Conservation (phyloP, 2,888 invertebrate genomes). For the Melieria crassipennis region DNA sequence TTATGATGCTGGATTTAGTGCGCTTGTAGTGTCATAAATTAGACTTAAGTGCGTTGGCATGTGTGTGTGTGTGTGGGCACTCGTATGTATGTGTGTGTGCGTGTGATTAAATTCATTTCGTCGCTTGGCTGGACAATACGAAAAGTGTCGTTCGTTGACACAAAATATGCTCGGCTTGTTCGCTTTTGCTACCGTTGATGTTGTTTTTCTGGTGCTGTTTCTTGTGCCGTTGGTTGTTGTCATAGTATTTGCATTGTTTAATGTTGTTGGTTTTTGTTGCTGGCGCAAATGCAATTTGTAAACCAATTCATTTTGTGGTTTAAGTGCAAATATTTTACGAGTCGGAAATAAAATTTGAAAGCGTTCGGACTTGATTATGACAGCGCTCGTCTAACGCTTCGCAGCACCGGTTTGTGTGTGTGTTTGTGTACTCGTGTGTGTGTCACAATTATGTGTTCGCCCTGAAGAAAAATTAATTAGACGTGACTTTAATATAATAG, state of each 20-base stretch:
- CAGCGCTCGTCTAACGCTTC: not conserved
- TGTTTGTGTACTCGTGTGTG: not conserved
- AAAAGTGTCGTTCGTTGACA: not conserved
- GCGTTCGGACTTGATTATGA: not conserved
- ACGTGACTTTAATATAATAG: not conserved
- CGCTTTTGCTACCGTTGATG: not conserved
- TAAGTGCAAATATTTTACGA: constrained; percentile 33
- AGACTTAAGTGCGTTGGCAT: constrained; percentile 9
- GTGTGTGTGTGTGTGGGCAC: not conserved
- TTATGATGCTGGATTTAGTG: constrained; percentile 25
- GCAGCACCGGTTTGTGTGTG: not conserved
- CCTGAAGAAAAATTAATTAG: constrained; percentile 17
- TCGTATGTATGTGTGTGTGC: not conserved
- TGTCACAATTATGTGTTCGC: too few species aligned
- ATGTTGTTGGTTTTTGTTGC: not conserved
- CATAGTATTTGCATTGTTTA: too few species aligned
- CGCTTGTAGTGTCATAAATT: constrained; percentile 21
- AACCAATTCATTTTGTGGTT: constrained; percentile 32
- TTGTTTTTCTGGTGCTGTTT: constrained; percentile 8
- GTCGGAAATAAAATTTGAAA: constrained; percentile 27
- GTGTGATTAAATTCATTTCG: constrained; percentile 11
- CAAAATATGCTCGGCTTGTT: not conserved
- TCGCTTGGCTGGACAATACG: not conserved
- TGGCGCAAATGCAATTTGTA: constrained; percentile 33
- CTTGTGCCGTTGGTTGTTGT: too few species aligned